Evolutionary conservation across 2,888 invertebrate genomes (phyloP), one percentile per base, ranked within the genome.

Genomic region (Pilophorus perplexus): DNA sequence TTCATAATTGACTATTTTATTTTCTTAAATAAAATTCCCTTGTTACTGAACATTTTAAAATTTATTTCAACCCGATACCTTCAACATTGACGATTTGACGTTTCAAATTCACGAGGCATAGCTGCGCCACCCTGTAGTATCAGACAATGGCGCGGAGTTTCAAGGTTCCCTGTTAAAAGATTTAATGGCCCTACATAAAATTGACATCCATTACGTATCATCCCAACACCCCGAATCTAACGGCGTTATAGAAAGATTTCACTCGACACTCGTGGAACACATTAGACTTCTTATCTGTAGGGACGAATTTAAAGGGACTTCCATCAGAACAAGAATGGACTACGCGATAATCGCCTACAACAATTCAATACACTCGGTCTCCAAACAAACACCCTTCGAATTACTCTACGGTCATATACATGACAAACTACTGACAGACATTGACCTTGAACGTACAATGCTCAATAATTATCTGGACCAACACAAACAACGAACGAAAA

Each of bases 121-220:
- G n/a, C n/a, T n/a, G n/a, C n/a, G n/a, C n/a, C n/a, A n/a, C 33
- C 6, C 10, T 33, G 33, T 33, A 33, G 33, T 33, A 33, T 14
- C 46, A 38, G 66, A 66, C 16, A 64, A 64, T 59, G 64, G 52
- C 3, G 20, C 28, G 12, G 64, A 64, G 55, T 64, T 64, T 50
- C 25, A 50, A 27, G 33, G 16, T 14, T 6, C 25, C 6, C 8
- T 50, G n/a, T 16, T 64, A 6, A 64, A 60, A 60, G 59, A 66
- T 44, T 16, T 66, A 4, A 48, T 48, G 48, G 18, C 27, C 12
- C 18, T 14, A 25, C 22, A 25, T 20, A 27, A 23, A 33, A 66
- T 60, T 14, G 22, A 66, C 8, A n/a, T 64, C 5, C 64, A 64
- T 54, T 57, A 20, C 64, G 28, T 2, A 38, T 57, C 12, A 25